These are phyloP conservation scores for Astreopora myriophthalma DNA, from an alignment of 64 coral and sea anemone species.

Conservation along the genomic window DNA sequence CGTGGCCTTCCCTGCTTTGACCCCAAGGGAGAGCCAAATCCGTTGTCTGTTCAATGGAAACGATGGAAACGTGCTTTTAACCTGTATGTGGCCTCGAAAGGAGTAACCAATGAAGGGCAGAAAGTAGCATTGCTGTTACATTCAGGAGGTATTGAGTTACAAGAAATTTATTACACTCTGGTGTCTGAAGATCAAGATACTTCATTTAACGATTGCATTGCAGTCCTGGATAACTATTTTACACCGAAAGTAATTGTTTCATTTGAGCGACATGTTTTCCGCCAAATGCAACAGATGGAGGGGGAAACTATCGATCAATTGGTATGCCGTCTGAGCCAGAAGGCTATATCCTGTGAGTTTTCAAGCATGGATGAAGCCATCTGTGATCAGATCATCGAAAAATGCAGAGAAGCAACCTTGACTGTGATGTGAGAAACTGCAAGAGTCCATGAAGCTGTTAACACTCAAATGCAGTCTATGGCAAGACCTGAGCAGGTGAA, in stretches of 20 bases:
- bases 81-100: conserved; percentile 37
- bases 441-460: too few relatives aligned
- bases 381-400: conserved; percentile 61
- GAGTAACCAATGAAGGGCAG: conserved; percentile 42
- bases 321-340: conserved; percentile 51
- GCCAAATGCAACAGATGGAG: conserved; percentile 53
- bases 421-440: too few relatives aligned
- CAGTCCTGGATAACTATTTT: conserved; percentile 62
- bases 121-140: conserved; percentile 57
- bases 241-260: conserved; percentile 45
- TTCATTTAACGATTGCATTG: neutral
- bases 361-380: conserved; percentile 23
- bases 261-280: conserved; percentile 61
- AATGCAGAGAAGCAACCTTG: conserved; percentile 57
- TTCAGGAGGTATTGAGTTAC: conserved; percentile 50
- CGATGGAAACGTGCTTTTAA: conserved; percentile 70
- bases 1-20: conserved; percentile 19
- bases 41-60: conserved; percentile 51
- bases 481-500: too few relatives aligned
- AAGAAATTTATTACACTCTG: conserved; percentile 65
- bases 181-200: conserved; percentile 28
- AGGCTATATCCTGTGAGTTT: conserved; percentile 58
- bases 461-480: too few relatives aligned
- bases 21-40: conserved; percentile 55
- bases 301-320: conserved; percentile 62